Base-by-base conservation (phyloP, 2,888 invertebrate genomes). In the Eupithecia dodoneata region DNA sequence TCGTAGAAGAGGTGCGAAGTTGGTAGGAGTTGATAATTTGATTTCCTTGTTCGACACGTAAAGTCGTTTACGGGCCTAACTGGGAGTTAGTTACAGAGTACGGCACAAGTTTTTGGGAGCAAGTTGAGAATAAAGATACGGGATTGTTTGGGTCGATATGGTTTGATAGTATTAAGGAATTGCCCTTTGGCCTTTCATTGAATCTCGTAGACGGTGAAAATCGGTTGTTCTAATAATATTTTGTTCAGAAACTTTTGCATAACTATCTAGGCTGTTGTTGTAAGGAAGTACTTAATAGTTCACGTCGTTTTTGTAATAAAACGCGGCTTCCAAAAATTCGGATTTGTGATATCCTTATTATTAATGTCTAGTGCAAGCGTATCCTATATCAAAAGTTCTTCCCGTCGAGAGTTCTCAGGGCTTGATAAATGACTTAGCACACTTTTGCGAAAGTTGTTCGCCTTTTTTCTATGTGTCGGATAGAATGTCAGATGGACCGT, bases 351-450 rank as follows among this genome's bases (percentile, higher is more conserved):
- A 94, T 91, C 93, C 92, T 91, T 92, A 92, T 93, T 94, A 94
- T 95, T 95, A 94, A 95, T 94, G 94, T 93, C 91, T 92, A 90
- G 88, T 90, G 90, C 90, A 92, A 87, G 87, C 89, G 90, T 91
- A 91, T 93, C 93, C 91, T 91, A 93, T 94, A 93, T 94, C 94
- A 94, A 93, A 94, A 94, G 89, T 94, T 94, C 89, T 87, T 88
- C 88, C 89, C 91, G 94, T 93, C 93, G 90, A 91, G 94, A 93
- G 94, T 94, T 94, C 94, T 94, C 93, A 92, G 89, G 90, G 91
- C 89, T 93, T 95, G 95, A 95, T 95, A 94, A 94, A 94, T 94
- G 94, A 94, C 94, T 93, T 93, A 86, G 86, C 88, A 89, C 90
- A 92, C 91, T 94, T 93, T 92, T 89, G 91, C 76, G 76, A 79